Conservation (phyloP, 2,888 invertebrate genomes). For the Agrypnus murinus region DNA sequence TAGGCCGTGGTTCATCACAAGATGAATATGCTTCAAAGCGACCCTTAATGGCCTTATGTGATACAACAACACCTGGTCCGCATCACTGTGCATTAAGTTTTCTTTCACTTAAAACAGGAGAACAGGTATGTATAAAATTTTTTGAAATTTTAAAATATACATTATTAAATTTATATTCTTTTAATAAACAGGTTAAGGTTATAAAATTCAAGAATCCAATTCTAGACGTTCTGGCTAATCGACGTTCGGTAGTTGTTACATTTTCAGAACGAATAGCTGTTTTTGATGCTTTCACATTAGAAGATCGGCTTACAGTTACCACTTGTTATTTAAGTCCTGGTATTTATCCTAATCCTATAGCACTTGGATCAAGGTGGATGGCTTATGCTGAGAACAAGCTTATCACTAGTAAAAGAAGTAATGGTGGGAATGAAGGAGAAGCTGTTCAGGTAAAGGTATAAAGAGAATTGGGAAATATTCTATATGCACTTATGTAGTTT, state of each 20-base stretch:
- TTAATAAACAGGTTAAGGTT: constrained; percentile 80
- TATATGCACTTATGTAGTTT: no score
- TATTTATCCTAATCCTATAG: constrained; percentile 86
- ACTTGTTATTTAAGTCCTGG: constrained; percentile 93
- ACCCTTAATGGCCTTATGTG: constrained; percentile 93
- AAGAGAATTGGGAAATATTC: no score
- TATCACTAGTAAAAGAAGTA: constrained; percentile 84
- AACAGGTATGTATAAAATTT: constrained; percentile 78
- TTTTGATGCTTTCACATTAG: constrained; percentile 91
- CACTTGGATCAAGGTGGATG: constrained; percentile 89
- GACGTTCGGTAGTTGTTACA: constrained; percentile 89
- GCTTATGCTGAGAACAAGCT: constrained; percentile 92
- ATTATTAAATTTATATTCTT: constrained; percentile 22
- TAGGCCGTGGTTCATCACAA: constrained; percentile 70
- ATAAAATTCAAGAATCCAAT: constrained; percentile 95
- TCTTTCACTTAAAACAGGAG: constrained; percentile 88
- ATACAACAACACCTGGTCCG: constrained; percentile 85
- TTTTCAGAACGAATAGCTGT: constrained; percentile 94
- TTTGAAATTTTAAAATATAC: neutral
- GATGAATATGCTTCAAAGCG: constrained; percentile 88
- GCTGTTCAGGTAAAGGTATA: constrained; percentile 66
- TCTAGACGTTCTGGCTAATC: constrained; percentile 91
- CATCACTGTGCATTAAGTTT: constrained; percentile 88
- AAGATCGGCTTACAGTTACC: constrained; percentile 90
- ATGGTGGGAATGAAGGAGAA: constrained; percentile 86